A percentile compares a stretch with the other conserved stretches of the same genome.
Evolutionary conservation across 2,888 invertebrate genomes (phyloP).

Genomic region (Caenorhabditis drosophilae): DNA sequence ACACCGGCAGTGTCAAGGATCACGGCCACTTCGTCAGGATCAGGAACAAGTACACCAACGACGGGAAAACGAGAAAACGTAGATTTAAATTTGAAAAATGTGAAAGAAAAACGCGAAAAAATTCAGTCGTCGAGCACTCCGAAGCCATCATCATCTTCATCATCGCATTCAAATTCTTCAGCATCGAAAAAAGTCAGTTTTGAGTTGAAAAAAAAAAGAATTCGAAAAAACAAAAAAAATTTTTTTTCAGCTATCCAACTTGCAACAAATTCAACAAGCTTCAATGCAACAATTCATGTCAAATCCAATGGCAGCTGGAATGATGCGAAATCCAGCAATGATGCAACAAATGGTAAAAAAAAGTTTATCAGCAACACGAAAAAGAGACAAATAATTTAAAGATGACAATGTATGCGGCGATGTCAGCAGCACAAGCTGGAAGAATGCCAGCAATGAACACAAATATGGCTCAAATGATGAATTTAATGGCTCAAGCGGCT

Average conservation of each 20-base stretch:
- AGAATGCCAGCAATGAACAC: background rate
- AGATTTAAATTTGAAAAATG: no score
- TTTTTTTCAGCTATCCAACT: no score
- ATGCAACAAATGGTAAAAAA: constrained; percentile 27
- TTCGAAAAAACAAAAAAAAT: background rate
- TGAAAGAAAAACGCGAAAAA: no score
- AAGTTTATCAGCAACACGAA: no score
- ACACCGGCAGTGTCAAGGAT: constrained; percentile 1
- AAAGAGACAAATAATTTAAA: no score
- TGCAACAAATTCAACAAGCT: constrained; percentile 11
- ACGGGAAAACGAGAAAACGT: constrained; percentile 12
- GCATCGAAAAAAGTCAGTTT: background rate
- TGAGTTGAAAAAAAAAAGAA: background rate
- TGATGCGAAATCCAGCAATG: constrained; percentile 15
- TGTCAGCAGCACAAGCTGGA: constrained; percentile 1
- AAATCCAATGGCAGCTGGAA: constrained; percentile 7
- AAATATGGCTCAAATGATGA: constrained; percentile 4
- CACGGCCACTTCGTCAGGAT: constrained; percentile 9
- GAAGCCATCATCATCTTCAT: constrained; percentile 14
- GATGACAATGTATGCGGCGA: background rate
- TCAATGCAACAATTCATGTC: constrained; percentile 9
- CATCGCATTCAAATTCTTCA: constrained; percentile 15
- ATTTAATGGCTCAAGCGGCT: constrained; percentile 3
- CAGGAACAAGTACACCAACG: constrained; percentile 41
- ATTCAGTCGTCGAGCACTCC: no score